Percentiles rank a stretch among this genome's conserved stretches.
Conservation (phyloP, 1,140 invertebrate species). For the Drosophila nebulosa region DNA sequence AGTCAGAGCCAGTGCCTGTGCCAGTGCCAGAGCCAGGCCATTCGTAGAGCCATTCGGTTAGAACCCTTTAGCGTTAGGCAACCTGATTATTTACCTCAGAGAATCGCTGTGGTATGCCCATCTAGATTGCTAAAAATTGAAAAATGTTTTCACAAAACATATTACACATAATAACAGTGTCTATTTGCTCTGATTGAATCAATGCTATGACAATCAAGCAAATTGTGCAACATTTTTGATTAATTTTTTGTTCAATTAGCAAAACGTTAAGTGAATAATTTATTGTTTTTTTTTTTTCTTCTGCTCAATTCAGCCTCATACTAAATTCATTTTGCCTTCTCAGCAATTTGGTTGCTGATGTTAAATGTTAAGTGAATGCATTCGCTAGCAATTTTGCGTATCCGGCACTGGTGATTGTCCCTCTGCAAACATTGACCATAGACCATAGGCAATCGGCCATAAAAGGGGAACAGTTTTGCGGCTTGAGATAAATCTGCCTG, state of each 20-base stretch:
- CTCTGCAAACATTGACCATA: neutral
- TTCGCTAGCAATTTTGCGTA: conserved; percentile 2
- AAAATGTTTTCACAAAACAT: conserved; percentile 1
- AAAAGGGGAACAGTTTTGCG: neutral
- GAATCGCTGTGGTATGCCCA: neutral
- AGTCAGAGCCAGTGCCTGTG: neutral
- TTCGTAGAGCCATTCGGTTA: conserved; percentile 2
- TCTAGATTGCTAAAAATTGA: neutral
- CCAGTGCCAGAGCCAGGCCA: neutral
- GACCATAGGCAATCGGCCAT: neutral
- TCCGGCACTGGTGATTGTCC: neutral
- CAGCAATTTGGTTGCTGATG: neutral
- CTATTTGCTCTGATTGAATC: neutral
- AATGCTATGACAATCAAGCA: neutral
- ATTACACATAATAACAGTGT: neutral
- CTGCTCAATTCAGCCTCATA: neutral
- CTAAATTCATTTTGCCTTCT: neutral
- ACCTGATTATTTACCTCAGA: conserved; percentile 1
- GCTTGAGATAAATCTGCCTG: conserved; percentile 16
- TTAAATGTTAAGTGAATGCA: neutral
- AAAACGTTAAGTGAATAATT: neutral
- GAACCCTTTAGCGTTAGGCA: conserved; percentile 4
- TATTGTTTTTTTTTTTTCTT: neutral
- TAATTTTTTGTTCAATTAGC: neutral
- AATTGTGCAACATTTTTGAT: neutral